Base-by-base conservation (phyloP, 92 coral and sea anemone genomes). In the Epizoanthus fatuus region DNA sequence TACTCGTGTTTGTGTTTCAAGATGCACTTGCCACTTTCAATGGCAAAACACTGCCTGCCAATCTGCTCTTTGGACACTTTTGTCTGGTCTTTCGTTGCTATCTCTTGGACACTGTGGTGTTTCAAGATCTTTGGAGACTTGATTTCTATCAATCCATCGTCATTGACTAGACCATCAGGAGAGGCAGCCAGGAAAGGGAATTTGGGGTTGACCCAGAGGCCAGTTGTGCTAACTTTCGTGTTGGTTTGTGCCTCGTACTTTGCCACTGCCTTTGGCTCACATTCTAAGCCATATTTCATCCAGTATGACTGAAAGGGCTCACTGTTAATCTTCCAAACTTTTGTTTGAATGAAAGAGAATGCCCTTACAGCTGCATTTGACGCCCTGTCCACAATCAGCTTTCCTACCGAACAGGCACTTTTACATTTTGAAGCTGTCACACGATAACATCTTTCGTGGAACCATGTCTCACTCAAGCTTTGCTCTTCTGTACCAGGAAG, bases 181-280 rank as follows among this genome's bases (percentile, higher is more conserved):
- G 82, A 84, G 29, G 89, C 84, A 19, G 73, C 89, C 29, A 79
- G 80, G n/a, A 75, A 89, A 13, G 89, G 89, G 58, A 89, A 84
- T 54, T 79, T 79, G 9, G 90, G 93, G 85, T 90, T 85, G 20
- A 90, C 84, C 93, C 93, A 85, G 15, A 90, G 52, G 11, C 93
- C 93, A 40, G 90, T 22, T 2, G 40, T n/a, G 13, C 35, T 0
- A 35, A 89, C 89, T 69, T 69, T 85, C 7, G 2, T 5, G 20
- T 51, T 49, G 8, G 84, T 74, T 44, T 52, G 47, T 44, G 66
- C 63, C 66, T 90, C 80, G 25, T 85, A 90, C 63, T 90, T 85
- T 8, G 3, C 54, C 47, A 85, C 60, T 20, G 90, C 93, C 75
- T 85, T 86, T 3, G 86, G 74, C 11, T 80, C 89, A 64, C 90